A percentile compares a stretch with the other conserved stretches of the same genome.
Evolutionary conservation across 2,113 vertebrate species (phyloP).

Genomic region (Mobula birostris): DNA sequence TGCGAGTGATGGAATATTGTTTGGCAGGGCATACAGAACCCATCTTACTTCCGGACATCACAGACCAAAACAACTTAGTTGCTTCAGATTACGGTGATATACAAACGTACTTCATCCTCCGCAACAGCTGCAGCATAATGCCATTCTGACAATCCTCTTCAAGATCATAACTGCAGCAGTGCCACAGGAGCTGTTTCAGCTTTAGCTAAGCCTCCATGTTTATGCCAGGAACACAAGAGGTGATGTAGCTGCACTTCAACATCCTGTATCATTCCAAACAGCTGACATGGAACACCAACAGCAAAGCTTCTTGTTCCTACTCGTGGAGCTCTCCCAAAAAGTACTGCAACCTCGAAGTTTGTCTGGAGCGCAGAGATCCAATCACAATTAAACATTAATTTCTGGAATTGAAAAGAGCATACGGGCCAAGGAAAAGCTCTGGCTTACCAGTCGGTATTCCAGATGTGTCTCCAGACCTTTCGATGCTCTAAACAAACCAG

Average conservation of each 20-base stretch:
- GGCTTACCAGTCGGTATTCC: slow-evolving; percentile 20
- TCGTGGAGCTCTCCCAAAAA: slow-evolving; percentile 30
- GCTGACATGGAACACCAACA: slow-evolving; percentile 20
- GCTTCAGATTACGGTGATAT: neutral
- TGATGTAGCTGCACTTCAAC: slow-evolving; percentile 34
- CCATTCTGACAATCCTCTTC: slow-evolving; percentile 26
- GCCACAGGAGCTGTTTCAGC: neutral
- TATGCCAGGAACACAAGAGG: slow-evolving; percentile 35
- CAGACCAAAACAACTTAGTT: slow-evolving; percentile 16
- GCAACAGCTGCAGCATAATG: neutral
- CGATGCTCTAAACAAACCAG: slow-evolving; percentile 31
- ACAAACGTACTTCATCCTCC: neutral
- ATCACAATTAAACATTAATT: slow-evolving; percentile 12
- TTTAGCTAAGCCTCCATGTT: slow-evolving; percentile 25
- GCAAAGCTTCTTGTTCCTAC: slow-evolving; percentile 26
- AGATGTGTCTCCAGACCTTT: slow-evolving; percentile 27
- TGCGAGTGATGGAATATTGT: neutral
- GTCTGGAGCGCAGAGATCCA: slow-evolving; percentile 2
- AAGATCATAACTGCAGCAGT: slow-evolving; percentile 2
- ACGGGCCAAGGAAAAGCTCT: slow-evolving; percentile 7
- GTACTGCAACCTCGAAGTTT: neutral
- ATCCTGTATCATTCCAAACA: slow-evolving; percentile 33
- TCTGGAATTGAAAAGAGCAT: slow-evolving; percentile 6
- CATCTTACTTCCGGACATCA: slow-evolving; percentile 23
- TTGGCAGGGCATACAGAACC: neutral